Evolutionary conservation across 2,888 invertebrate genomes (phyloP), one percentile per base, ranked within the genome.

Genomic region (Trichacis sp.): DNA sequence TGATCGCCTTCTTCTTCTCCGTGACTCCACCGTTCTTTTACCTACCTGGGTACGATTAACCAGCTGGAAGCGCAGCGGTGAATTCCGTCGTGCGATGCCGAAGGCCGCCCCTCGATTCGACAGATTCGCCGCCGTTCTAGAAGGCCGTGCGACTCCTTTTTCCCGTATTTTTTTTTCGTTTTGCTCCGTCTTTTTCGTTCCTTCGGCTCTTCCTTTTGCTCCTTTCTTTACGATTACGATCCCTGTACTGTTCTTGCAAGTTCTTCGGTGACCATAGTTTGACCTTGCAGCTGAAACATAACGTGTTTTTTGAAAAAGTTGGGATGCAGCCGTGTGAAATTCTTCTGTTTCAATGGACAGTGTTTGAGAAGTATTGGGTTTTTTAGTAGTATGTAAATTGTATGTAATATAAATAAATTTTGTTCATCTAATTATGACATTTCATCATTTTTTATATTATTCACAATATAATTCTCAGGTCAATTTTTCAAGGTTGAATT

Each of bases 21-120:
- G 62, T 53, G 56, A 52, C 49, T 49, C 20, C 18, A 19, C 49
- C 49, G 58, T 73, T 73, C 72, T 72, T 61, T 57, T 69, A 67
- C 77, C 75, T 76, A 78, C 80, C 77, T 78, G 78, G 68, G 64
- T 70, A 70, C 72, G 75, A 70, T 76, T 74, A 75, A 75, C 73
- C 72, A 74, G 74, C 71, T 74, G 73, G 65, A 73, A 76, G 72
- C 68, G 70, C 66, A 69, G 62, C 72, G 72, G 69, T 60, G 71
- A 73, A 74, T 78, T 73, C 74, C 75, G 70, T 64, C 71, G 67
- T 50, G 61, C 64, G 69, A 68, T 61, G 66, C 69, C 64, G 64
- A 70, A 69, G 72, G 69, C 69, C 70, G 67, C 68, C 69, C 70
- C 70, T 73, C 70, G 70, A 66, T 70, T 71, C 70, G 70, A 67